A percentile compares a stretch with the other conserved stretches of the same genome.
These are phyloP conservation scores for Rhinolophus sinicus DNA, from an alignment of 2,113 vertebrate genomes.

Conservation along the genomic window DNA sequence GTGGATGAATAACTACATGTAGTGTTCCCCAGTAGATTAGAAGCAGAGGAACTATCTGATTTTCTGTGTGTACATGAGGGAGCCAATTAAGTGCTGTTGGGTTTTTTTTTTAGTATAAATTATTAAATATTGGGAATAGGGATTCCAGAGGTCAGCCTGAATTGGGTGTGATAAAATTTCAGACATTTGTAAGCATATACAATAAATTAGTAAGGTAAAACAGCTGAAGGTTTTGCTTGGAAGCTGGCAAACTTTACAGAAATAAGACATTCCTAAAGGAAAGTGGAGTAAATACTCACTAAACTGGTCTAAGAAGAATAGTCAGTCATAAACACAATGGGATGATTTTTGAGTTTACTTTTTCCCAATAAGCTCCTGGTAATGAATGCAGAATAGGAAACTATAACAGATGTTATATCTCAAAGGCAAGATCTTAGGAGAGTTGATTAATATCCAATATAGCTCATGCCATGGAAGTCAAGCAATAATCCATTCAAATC, in stretches of 20 bases:
- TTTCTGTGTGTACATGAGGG: not conserved
- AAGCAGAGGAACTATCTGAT: not conserved
- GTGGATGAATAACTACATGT: not conserved
- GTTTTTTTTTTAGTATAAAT: not conserved
- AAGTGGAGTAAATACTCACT: not conserved
- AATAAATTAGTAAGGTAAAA: not conserved
- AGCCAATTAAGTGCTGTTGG: not conserved
- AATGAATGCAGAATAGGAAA: not conserved
- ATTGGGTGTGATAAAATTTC: not conserved
- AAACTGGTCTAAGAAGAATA: not conserved
- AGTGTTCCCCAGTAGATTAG: not conserved
- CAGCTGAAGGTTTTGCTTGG: not conserved
- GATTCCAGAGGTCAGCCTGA: not conserved
- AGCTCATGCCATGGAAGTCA: not conserved
- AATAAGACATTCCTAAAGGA: constrained; percentile 8
- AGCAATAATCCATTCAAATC: not conserved
- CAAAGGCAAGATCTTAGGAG: not conserved
- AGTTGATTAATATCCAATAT: not conserved
- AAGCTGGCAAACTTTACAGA: not conserved
- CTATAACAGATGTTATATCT: not conserved
- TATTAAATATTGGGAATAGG: not conserved
- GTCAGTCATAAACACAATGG: not conserved
- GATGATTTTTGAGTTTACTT: not conserved
- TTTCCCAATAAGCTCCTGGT: not conserved
- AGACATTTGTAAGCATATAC: constrained; percentile 1